phyloP scores from a whole-genome alignment of 2,797 vertebrate species.

The Heteromormyrus szaboi region DNA sequence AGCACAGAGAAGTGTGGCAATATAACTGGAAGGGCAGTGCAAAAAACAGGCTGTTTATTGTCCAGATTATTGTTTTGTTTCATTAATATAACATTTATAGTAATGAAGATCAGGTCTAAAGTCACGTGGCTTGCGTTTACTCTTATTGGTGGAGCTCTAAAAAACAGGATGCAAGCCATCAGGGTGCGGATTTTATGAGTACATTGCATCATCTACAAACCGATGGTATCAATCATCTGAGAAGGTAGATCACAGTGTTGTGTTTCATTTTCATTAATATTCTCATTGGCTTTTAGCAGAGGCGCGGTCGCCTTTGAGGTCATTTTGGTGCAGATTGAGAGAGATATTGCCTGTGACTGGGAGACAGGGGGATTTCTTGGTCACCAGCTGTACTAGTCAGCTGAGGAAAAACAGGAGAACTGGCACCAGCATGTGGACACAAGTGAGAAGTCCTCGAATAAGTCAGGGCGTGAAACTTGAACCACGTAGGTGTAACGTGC shows the following conservation, averaged over 20 bases:
- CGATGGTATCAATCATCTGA: background rate
- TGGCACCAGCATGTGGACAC: background rate
- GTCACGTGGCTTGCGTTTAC: background rate
- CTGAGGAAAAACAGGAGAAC: background rate
- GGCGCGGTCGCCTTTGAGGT: background rate
- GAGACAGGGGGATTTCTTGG: background rate
- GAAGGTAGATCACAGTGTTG: background rate
- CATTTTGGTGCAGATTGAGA: background rate
- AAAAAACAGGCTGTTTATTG: background rate
- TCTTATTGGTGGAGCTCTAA: background rate
- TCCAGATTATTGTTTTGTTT: background rate
- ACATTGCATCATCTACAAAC: background rate
- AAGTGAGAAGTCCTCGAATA: background rate
- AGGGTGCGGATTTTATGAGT: background rate
- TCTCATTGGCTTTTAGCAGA: background rate
- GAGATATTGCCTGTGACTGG: background rate
- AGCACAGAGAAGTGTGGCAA: background rate
- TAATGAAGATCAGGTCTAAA: background rate
- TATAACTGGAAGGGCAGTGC: background rate
- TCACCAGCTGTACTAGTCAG: background rate
- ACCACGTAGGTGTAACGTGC: background rate
- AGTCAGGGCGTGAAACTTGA: background rate
- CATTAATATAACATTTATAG: background rate
- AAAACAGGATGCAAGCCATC: background rate
- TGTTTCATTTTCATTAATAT: slow-evolving; percentile 2